Conservation (phyloP, 2,113 vertebrate species). For the Triplophysa dalaica region DNA sequence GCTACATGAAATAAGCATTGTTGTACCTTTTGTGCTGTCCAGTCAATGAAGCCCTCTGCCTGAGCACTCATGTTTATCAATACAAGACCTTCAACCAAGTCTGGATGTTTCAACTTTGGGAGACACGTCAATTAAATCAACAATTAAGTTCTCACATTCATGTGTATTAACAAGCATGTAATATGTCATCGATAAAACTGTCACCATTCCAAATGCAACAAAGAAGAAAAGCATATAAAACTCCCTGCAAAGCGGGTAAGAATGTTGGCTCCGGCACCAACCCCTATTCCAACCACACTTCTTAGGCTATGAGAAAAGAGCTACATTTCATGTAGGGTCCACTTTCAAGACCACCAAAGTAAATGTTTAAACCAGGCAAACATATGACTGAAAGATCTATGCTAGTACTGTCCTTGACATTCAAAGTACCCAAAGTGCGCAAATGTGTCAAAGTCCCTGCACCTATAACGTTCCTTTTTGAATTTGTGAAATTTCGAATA, state of each 20-base stretch:
- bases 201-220: slow-evolving; percentile 13
- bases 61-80: slow-evolving; percentile 92
- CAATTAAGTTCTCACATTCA: not conserved
- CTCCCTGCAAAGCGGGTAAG: slow-evolving; percentile 92
- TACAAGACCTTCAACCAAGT: slow-evolving; percentile 89
- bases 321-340: slow-evolving; percentile 27
- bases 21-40: slow-evolving; percentile 86
- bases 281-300: slow-evolving; percentile 86
- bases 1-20: not conserved
- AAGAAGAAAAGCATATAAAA: slow-evolving; percentile 48
- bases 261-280: slow-evolving; percentile 89
- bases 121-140: slow-evolving; percentile 9
- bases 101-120: slow-evolving; percentile 84
- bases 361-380: too few species aligned
- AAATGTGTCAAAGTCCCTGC: not conserved
- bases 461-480: not conserved
- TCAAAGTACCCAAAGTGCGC: slow-evolving; percentile 86
- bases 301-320: slow-evolving; percentile 73
- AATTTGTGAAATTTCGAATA: not conserved
- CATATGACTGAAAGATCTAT: not conserved
- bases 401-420: not conserved
- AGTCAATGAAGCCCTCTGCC: slow-evolving; percentile 88
- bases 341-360: not conserved
- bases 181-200: slow-evolving; percentile 20
- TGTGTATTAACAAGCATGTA: slow-evolving; percentile 17